Conservation (phyloP, 2,113 vertebrate species). For the Nettapus auritus region DNA sequence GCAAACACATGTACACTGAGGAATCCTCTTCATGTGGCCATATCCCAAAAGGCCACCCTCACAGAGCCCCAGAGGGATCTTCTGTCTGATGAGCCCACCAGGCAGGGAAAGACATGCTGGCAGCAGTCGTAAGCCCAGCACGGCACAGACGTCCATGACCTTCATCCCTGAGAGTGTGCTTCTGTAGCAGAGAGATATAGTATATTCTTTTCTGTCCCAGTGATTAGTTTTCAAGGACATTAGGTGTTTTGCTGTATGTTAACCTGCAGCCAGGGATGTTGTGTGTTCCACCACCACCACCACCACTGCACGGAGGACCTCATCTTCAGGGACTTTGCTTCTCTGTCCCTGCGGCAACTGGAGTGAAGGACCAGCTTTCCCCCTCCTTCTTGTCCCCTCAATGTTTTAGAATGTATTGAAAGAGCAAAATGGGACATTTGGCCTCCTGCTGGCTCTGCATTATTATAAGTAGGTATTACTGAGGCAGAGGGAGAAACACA, state of each 20-base stretch:
- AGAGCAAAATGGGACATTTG: background rate
- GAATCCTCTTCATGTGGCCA: background rate
- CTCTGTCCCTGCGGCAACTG: background rate
- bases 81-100: background rate
- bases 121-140: background rate
- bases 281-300: background rate
- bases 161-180: background rate
- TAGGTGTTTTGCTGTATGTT: background rate
- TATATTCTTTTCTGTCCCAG: background rate
- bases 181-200: background rate
- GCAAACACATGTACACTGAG: background rate
- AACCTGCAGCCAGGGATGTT: background rate
- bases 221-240: background rate
- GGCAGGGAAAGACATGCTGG: rapidly evolving
- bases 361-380: background rate
- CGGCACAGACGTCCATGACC: background rate
- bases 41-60: background rate
- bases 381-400: background rate
- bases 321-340: background rate
- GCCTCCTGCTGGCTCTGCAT: background rate
- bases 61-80: background rate
- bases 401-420: background rate
- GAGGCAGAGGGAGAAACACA: background rate
- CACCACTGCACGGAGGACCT: rapidly evolving
- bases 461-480: background rate